A percentile compares a stretch with the other conserved stretches of the same genome.
These are phyloP conservation scores for Tokudaia muenninki DNA, from an alignment of 2,797 vertebrate genomes.

Conservation along the genomic window DNA sequence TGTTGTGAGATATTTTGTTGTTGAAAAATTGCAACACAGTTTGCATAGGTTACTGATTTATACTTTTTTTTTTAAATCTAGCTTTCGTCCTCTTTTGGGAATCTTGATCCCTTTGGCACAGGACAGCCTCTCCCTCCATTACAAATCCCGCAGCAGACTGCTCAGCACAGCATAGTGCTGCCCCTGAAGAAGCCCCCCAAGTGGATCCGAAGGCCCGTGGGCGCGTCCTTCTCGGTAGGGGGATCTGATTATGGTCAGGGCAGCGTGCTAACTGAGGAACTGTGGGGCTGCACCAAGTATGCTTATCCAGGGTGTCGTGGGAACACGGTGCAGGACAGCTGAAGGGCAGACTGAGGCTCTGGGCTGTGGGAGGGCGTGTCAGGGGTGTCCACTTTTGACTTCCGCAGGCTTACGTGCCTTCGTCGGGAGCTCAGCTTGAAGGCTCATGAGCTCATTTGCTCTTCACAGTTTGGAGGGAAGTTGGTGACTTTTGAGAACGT, in stretches of 20 bases:
- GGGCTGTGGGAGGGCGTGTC: neutral
- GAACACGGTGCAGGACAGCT: neutral
- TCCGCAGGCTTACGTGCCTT: neutral
- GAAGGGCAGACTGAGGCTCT: neutral
- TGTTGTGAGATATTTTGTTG: neutral
- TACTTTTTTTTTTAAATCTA: conserved; percentile 79
- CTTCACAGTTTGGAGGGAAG: conserved; percentile 95
- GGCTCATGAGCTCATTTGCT: neutral
- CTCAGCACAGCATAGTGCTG: conserved; percentile 87
- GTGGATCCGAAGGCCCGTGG: conserved; percentile 96
- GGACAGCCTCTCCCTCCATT: conserved; percentile 95
- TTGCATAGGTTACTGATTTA: conserved; percentile 81
- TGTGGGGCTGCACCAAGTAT: neutral
- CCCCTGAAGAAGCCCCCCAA: conserved; percentile 98
- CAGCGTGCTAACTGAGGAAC: neutral
- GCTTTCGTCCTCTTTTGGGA: conserved; percentile 96
- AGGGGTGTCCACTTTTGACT: neutral
- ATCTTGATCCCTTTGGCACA: conserved; percentile 96
- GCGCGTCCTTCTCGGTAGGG: conserved; percentile 96
- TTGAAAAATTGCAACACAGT: conserved; percentile 23
- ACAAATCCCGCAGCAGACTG: conserved; percentile 92
- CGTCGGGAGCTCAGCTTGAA: neutral
- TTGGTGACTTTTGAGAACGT: conserved; percentile 94
- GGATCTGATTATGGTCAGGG: neutral
- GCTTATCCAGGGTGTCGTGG: neutral